Base-by-base conservation (phyloP, 64 coral and sea anemone genomes). In the Acropora tenuis region DNA sequence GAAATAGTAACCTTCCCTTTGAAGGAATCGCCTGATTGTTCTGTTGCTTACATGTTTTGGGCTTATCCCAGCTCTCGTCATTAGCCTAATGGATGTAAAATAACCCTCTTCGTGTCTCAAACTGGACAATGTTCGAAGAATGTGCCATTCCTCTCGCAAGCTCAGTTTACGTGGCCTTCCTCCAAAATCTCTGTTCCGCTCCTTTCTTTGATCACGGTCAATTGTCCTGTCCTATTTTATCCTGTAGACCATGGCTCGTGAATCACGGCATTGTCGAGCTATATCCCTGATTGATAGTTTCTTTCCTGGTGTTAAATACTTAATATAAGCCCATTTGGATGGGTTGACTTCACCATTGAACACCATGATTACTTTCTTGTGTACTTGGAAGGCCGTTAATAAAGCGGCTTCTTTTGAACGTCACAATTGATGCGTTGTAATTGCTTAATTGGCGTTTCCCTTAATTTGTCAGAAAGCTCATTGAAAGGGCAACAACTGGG, bases 81-180 rank as follows among this genome's bases (percentile, higher is more conserved):
- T 78, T 78, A 50, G 76, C 76, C 43, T 78, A 78, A 78, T 19
- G 43, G 48, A 50, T 8, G 44, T 49, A 78, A 15, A 50, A 16
- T 78, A 17, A 76, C 74, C 74, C 41, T 76, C 74, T 76, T 76
- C 76, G 1, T 78, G 76, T 78, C 76, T 78, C 48, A 78, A 78
- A 78, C 76, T 78, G 76, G 2, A 49, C 76, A 78, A 78, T 15
- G 76, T 49, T 78, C 76, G 76, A 49, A 78, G 48, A 78, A 78
- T 78, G 43, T 18, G 43, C 45, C 76, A 16, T 78, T 78, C 48
- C 48, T 78, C 76, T 78, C 76, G 76, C 76, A 49, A 78, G 76
- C 76, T 78, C 76, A 78, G 76, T 78, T 78, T 78, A 49, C 76
- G 47, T 78, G 48, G 76, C 76, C 76, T 78, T 78, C 76, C 76